A percentile compares a stretch with the other conserved stretches of the same genome.
Conservation (phyloP, 2,888 invertebrate genomes). For the Venusia cambrica region DNA sequence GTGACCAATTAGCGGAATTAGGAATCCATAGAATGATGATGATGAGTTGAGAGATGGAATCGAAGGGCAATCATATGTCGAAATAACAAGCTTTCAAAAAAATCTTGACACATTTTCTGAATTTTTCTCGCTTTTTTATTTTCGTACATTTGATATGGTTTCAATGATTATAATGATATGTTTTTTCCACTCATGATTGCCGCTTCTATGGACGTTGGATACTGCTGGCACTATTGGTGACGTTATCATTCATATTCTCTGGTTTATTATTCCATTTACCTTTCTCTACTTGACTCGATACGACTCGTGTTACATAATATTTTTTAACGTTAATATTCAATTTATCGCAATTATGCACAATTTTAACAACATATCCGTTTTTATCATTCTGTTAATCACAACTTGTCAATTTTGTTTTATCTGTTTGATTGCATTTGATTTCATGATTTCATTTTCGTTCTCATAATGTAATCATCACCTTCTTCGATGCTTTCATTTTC, state of each 20-base stretch:
- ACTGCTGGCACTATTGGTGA: conserved; percentile 77
- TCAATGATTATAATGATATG: conserved; percentile 70
- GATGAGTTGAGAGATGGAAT: conserved; percentile 40
- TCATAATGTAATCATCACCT: too few relatives aligned
- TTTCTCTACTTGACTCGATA: conserved; percentile 63
- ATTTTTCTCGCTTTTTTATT: conserved; percentile 65
- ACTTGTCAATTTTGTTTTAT: too few relatives aligned
- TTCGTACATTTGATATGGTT: conserved; percentile 36
- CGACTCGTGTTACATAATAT: conserved; percentile 11
- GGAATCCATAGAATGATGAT: too few relatives aligned
- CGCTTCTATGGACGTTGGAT: conserved; percentile 77
- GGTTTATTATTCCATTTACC: conserved; percentile 37
- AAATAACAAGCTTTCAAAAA: conserved; percentile 77
- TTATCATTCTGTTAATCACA: too few relatives aligned
- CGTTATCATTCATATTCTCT: conserved; percentile 40
- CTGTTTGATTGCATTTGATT: too few relatives aligned
- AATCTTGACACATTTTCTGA: conserved; percentile 88
- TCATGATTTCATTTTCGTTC: too few relatives aligned
- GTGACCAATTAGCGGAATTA: conserved; percentile 76
- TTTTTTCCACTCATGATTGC: conserved; percentile 81
- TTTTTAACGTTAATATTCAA: neutral
- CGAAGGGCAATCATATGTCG: conserved; percentile 78
- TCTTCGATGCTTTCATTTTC: too few relatives aligned
- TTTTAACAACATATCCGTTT: conserved; percentile 1
- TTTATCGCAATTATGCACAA: neutral